phyloP scores from a whole-genome alignment of 2,888 invertebrate genomes.

The Mythimna vitellina region DNA sequence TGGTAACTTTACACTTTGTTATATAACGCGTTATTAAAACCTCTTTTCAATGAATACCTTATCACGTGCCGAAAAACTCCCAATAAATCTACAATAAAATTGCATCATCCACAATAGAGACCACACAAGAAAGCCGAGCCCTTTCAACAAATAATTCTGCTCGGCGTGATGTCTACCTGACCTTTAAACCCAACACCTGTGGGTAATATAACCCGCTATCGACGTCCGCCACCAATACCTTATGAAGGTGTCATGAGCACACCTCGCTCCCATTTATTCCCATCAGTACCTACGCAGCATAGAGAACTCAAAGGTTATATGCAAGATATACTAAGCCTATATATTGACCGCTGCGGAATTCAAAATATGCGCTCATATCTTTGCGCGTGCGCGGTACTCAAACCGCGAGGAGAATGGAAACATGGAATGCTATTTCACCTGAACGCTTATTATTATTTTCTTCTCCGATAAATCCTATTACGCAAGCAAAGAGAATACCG shows the following conservation, averaged over 20 bases:
- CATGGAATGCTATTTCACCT: slow-evolving; percentile 37
- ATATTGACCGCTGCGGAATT: slow-evolving; percentile 54
- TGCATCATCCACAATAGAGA: background rate
- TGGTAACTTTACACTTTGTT: background rate
- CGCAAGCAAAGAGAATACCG: slow-evolving; percentile 27
- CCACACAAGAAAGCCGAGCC: background rate
- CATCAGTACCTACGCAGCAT: slow-evolving; percentile 17
- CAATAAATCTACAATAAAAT: background rate
- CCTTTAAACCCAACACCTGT: slow-evolving; percentile 7
- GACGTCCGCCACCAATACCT: slow-evolving; percentile 5
- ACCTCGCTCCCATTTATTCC: slow-evolving; percentile 5
- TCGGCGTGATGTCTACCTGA: background rate
- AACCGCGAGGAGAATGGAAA: slow-evolving; percentile 28
- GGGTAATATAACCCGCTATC: slow-evolving; percentile 1
- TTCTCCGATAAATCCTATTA: background rate
- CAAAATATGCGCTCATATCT: slow-evolving; percentile 47
- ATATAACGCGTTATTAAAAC: background rate
- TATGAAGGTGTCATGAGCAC: slow-evolving; percentile 4
- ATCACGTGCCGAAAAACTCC: background rate
- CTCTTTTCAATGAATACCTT: background rate
- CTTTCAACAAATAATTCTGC: slow-evolving; percentile 30
- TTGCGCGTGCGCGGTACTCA: slow-evolving; percentile 47
- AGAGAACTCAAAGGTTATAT: slow-evolving; percentile 34
- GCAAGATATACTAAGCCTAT: slow-evolving; percentile 35
- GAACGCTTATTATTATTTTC: slow-evolving; percentile 27